Evolutionary conservation across 2,888 invertebrate genomes (phyloP).

Genomic region (Synanthedon formicaeformis): DNA sequence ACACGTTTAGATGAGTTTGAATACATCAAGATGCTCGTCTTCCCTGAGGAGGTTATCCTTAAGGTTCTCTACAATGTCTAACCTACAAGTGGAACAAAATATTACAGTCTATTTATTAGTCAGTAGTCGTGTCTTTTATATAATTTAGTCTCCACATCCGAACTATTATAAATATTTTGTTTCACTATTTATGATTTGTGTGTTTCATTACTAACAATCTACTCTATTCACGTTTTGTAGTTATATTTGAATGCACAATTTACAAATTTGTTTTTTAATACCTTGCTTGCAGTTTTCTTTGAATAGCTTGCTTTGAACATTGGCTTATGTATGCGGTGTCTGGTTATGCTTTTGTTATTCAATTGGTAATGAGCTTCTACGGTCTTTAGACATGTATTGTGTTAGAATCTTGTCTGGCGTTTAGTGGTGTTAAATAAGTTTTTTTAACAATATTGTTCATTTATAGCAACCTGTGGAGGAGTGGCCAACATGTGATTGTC

Average conservation of each 20-base stretch:
- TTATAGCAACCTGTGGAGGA: constrained; percentile 91
- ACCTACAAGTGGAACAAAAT: constrained; percentile 63
- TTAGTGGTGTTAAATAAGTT: neutral
- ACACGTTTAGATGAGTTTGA: constrained; percentile 96
- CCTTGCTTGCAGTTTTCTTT: neutral
- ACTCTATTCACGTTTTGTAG: neutral
- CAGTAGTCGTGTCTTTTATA: neutral
- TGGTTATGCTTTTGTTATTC: constrained; percentile 10
- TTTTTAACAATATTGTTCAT: constrained; percentile 2
- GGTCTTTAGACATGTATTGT: neutral
- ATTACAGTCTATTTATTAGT: neutral
- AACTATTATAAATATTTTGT: constrained; percentile 4
- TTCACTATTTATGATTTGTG: constrained; percentile 2
- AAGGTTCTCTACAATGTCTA: constrained; percentile 76
- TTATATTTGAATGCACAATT: neutral
- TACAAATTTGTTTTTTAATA: neutral
- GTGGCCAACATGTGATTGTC: constrained; percentile 98
- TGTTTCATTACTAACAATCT: neutral
- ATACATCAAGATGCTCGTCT: constrained; percentile 93
- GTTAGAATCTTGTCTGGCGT: neutral
- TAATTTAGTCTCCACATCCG: neutral
- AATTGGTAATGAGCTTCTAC: neutral
- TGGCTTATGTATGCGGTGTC: constrained; percentile 18
- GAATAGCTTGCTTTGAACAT: neutral
- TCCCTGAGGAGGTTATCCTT: constrained; percentile 95